phyloP scores from a whole-genome alignment of 1,140 invertebrate genomes.

The Drosophila prosaltans region DNA sequence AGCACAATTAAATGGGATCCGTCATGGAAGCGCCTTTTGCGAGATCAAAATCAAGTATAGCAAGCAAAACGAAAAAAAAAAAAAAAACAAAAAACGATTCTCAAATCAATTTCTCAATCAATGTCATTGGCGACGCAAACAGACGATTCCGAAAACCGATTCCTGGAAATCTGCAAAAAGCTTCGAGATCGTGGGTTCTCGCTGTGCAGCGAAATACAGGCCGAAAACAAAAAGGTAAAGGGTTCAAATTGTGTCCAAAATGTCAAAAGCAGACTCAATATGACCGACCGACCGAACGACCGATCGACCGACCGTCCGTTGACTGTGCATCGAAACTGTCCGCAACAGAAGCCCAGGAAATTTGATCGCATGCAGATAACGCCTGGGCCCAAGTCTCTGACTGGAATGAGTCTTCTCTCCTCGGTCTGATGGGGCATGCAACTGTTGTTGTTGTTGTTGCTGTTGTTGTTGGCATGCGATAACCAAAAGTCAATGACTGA shows the following conservation, averaged over 20 bases:
- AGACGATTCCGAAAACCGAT: slow-evolving; percentile 37
- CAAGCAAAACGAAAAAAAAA: slow-evolving; percentile 21
- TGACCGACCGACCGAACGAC: slow-evolving; percentile 45
- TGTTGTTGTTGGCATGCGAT: slow-evolving; percentile 79
- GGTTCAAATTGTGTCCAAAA: slow-evolving; percentile 82
- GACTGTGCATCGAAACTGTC: slow-evolving; percentile 20
- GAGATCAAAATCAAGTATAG: slow-evolving; percentile 56
- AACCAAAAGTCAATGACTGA: slow-evolving; percentile 76
- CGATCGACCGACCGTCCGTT: background rate
- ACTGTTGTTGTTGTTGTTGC: slow-evolving; percentile 53
- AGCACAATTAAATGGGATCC: slow-evolving; percentile 25
- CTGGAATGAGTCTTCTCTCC: slow-evolving; percentile 41
- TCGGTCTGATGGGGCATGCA: slow-evolving; percentile 54
- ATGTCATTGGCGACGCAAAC: slow-evolving; percentile 61
- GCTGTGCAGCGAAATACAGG: slow-evolving; percentile 35
- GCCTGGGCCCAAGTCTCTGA: slow-evolving; percentile 4
- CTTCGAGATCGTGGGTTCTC: slow-evolving; percentile 65
- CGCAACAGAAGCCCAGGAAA: slow-evolving; percentile 77
- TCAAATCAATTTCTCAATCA: slow-evolving; percentile 82
- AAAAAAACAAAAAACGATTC: slow-evolving; percentile 55
- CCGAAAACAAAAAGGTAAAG: slow-evolving; percentile 55
- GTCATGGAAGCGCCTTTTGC: slow-evolving; percentile 35
- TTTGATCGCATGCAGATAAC: slow-evolving; percentile 81
- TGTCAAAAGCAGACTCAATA: slow-evolving; percentile 81
- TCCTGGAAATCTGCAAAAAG: slow-evolving; percentile 57